These are phyloP conservation scores for Sebastes elongatus DNA, from an alignment of 2,797 vertebrate species.

Conservation along the genomic window DNA sequence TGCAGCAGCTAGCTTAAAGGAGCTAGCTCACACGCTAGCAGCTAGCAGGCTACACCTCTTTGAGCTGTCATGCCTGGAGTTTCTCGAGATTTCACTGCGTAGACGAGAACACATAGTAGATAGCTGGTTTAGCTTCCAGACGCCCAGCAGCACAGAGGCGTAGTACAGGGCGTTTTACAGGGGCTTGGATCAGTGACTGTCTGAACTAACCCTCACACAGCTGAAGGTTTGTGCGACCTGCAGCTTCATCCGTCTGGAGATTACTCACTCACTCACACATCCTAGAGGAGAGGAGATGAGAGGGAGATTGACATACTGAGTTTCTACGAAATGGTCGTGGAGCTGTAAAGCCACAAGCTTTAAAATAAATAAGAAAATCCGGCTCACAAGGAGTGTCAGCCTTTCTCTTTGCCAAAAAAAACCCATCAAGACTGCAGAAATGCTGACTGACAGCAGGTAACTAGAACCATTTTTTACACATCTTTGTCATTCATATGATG, in stretches of 20 bases:
- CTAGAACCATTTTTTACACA: neutral
- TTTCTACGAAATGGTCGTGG: slow-evolving; percentile 33
- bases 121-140: slow-evolving; percentile 18
- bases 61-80: slow-evolving; percentile 47
- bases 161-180: slow-evolving; percentile 1
- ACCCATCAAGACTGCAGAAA: slow-evolving; percentile 43
- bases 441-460: slow-evolving; percentile 81
- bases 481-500: neutral
- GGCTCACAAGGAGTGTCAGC: slow-evolving; percentile 40
- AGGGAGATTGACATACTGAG: slow-evolving; percentile 9
- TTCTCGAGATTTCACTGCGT: slow-evolving; percentile 43
- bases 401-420: slow-evolving; percentile 23
- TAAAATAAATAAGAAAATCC: slow-evolving; percentile 7
- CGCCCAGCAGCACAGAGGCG: slow-evolving; percentile 22
- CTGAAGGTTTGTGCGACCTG: neutral
- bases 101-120: slow-evolving; percentile 31
- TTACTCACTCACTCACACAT: slow-evolving; percentile 4
- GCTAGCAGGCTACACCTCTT: slow-evolving; percentile 37
- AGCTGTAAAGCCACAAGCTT: slow-evolving; percentile 43
- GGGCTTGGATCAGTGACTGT: slow-evolving; percentile 18
- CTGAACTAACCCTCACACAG: neutral
- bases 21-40: slow-evolving; percentile 37
- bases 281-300: slow-evolving; percentile 20
- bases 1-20: slow-evolving; percentile 42
- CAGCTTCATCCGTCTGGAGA: neutral